phyloP scores from a whole-genome alignment of 2,797 vertebrate genomes.

The Mus spretus region DNA sequence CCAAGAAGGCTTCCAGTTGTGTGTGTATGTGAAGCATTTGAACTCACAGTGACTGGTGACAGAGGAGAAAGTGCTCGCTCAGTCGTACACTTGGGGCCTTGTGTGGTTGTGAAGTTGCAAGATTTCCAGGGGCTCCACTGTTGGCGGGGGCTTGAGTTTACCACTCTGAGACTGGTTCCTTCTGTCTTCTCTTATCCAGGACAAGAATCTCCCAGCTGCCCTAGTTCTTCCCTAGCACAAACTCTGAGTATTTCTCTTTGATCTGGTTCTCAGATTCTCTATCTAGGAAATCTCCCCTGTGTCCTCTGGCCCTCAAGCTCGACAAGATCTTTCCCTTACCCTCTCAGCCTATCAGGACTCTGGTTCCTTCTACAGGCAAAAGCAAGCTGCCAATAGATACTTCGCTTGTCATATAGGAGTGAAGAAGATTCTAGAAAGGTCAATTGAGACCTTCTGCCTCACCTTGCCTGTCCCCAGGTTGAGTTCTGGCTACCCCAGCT shows the following conservation, averaged over 20 bases:
- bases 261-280: background rate
- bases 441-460: background rate
- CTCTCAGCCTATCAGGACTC: background rate
- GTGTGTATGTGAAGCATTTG: background rate
- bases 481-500: background rate
- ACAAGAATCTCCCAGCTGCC: background rate
- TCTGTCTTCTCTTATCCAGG: background rate
- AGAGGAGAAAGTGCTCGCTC: background rate
- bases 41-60: background rate
- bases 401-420: background rate
- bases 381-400: background rate
- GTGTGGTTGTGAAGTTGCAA: background rate
- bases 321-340: background rate
- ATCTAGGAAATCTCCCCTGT: accelerated
- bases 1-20: background rate
- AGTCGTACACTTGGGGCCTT: background rate
- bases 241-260: background rate
- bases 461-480: background rate
- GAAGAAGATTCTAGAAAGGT: background rate
- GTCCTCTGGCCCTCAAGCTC: background rate
- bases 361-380: background rate
- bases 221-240: background rate
- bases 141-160: background rate
- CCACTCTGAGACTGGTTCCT: background rate
- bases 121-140: background rate